Base-by-base conservation (phyloP, 2,113 vertebrate genomes). In the Aplodontia rufa region DNA sequence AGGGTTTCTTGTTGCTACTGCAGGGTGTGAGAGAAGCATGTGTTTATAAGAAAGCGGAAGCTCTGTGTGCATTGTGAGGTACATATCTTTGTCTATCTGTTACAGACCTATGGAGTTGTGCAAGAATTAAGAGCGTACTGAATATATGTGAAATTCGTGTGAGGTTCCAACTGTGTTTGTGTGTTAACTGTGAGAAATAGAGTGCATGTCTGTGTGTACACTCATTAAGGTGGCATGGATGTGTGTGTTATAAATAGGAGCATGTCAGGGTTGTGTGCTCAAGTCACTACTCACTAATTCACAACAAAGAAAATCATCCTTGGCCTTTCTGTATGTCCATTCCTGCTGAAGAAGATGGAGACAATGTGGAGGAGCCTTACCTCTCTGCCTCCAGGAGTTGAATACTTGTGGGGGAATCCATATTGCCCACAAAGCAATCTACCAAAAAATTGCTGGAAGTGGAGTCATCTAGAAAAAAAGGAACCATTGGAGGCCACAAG, bases 331-430 rank as follows among this genome's bases (percentile, higher is more conserved):
- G 7, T 92, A 78, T 1, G 24, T 37, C 66, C 9, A 72, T 62
- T 95, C 55, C 72, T 95, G 55, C 71, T 91, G 90, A 85, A 80
- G 74, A 96, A 90, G 51, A 85, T 58, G 58, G 83, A 93, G 51
- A 51, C 16, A 49, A 83, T 87, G 6, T 60, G 58, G 76, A 79
- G 53, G 26, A 90, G 22, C 19, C 66, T 93, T 32, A 85, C 35
- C 35, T 91, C 80, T 95, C 13, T 92, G n/a, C 90, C 66, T 93
- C 53, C 37, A 40, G 45, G n/a, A 86, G n/a, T 71, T 93, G 45
- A 93, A 45, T 32, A 91, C 11, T 84, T 40, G 40, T 87, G 16
- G 30, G 40, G 66, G 55, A 72, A 87, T 68, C 78, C 28, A 74
- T 45, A 79, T 90, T 89, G 28, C 45, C 40, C 89, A 30, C 8